Evolutionary conservation across 2,113 vertebrate genomes (phyloP), one percentile per base, ranked within the genome.

Genomic region (Camarhynchus parvulus): DNA sequence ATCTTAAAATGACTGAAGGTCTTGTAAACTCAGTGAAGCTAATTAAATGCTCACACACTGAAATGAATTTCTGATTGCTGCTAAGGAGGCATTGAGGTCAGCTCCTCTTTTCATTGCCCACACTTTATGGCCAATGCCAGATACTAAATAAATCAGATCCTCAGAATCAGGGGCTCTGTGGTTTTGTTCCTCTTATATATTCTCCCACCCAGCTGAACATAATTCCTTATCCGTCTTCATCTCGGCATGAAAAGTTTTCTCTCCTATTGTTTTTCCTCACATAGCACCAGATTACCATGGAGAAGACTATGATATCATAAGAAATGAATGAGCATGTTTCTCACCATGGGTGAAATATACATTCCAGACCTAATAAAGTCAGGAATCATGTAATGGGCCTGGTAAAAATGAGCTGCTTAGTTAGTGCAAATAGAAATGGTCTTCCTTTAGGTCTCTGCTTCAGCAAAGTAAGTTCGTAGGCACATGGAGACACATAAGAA

Each of bases 21-120:
- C 95, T 95, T 97, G 90, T 94, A 93, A 97, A 94, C 73, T 78
- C 62, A 39, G 83, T 85, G 95, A 96, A 97, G 95, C 96, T 97
- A 98, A 98, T 98, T 97, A 98, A 98, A 96, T 96, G 95, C 94
- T 97, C 89, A 87, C 93, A 92, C 78, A 95, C 76, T 42, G 75
- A 93, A 95, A 96, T 91, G 94, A 96, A 95, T 97, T 95, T 97
- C 90, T 96, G 97, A 98, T 97, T 90, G 95, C 96, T 94, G 52
- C 87, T 87, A 80, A 91, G 97, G 86, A 96, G 93, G 87, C 87
- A 92, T 94, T 95, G 95, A 89, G 78, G 92, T 94, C 96, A 95
- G 68, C 85, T 97, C 70, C 42, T 94, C 92, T 96, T 97, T 96
- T 95, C 93, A 95, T 85, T 86, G 95, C 89, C 82, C 96, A 75